Evolutionary conservation across 2,888 invertebrate species (phyloP), one percentile per base, ranked within the genome.

Genomic region (Drosophila imparisetae): DNA sequence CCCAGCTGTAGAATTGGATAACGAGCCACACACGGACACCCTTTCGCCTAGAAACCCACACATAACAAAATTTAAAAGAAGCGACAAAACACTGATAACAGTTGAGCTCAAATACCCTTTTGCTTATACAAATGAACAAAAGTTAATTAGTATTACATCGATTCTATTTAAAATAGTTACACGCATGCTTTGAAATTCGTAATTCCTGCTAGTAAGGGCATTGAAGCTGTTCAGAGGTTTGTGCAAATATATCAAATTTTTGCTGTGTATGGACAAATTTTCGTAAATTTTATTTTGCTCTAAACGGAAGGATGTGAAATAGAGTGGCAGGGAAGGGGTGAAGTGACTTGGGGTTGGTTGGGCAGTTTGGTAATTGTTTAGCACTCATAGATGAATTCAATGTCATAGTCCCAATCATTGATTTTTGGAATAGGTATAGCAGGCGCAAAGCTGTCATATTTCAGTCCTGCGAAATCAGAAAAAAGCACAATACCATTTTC

Each of bases 1-100:
- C 63, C 40, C 72, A 86, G 70, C 78, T 80, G 74, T 66, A 40
- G n/a, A 42, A 30, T n/a, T 21, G 30, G 11, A 55, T 49, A 77
- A 24, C 55, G 34, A 42, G 29, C 21, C 55, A 55, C 49, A 53
- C 29, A 49, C 10, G 36, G 42, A 38, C 11, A 30, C 27, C 34
- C 29, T 11, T 2, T 42, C 45, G 24, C 24, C 21, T 6, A 21
- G 5, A 54, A 24, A 34, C 21, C 40, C 5, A 30, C 45, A 32
- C 5, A 52, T 5, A 8, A 21, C n/a, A 11, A 42, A 48, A 71
- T 50, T 30, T 18, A n/a, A 21, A 60, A 48, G 57, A 30, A 42
- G 6, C 2, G 2, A 6, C 15, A 50, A 36, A 45, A 21, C 30
- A 38, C 6, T 18, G 18, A 24, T 27, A 7, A 24, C 13, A n/a